Evolutionary conservation across 2,888 invertebrate genomes (phyloP), one percentile per base, ranked within the genome.

Genomic region (Leptura quadrifasciata): DNA sequence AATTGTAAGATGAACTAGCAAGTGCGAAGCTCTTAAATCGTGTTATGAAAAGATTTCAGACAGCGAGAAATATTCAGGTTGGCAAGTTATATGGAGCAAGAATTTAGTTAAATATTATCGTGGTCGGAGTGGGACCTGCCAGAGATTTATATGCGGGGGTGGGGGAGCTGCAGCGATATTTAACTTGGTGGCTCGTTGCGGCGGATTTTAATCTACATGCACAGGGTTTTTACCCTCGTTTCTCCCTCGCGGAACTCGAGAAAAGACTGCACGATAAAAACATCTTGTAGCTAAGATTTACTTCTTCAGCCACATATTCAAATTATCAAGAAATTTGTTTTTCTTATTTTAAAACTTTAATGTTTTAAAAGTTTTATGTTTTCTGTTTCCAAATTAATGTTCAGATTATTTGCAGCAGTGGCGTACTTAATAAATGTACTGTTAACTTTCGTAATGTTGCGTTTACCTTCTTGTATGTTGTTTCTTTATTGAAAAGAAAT

Each of bases 281-380:
- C 89, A 89, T 89, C 89, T 89, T 89, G 89, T 89, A 89, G 87
- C 88, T 84, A 87, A 89, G 89, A 89, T 89, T 89, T 89, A 89
- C 89, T 89, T 88, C 88, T 88, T 86, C 88, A 86, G 87, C 88
- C 89, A 89, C 89, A 89, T 89, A 89, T 90, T 89, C 89, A 90
- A 90, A 90, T 90, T 90, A 90, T 90, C 90, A 90, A 88, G 88
- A 86, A 90, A 90, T 90, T 90, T 90, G 89, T 90, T 90, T 90
- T 89, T 88, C 89, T 88, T 88, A 87, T 88, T 88, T 86, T 83
- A 84, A 82, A 87, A 86, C 85, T 87, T 87, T 86, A 87, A 87
- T 86, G 86, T 87, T 87, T 81, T 79, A 76, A 81, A 81, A 83
- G 82, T 83, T 83, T 82, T 81, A 80, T 80, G 81, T 78, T 83